Evolutionary conservation across 2,113 vertebrate genomes (phyloP), one percentile per base, ranked within the genome.

Genomic region (Litocranius walleri): DNA sequence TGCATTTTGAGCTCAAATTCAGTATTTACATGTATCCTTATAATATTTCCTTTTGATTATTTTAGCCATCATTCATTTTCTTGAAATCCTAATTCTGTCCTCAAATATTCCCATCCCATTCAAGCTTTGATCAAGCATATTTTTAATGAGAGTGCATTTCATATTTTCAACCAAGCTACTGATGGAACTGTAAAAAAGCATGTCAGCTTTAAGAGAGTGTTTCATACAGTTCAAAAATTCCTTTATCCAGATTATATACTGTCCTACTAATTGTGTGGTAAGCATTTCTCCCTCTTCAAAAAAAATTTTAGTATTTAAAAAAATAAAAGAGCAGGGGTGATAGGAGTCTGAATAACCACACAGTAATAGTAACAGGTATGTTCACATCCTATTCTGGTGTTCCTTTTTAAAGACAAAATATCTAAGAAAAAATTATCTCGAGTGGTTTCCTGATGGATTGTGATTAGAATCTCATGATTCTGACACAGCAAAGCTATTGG

Each of bases 31-130:
- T 62, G 48, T 30, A 43, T 40, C 9, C 25, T 52, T 56, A 7
- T 52, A 88, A 43, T 57, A 64, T 83, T 97, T 94, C 33, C 36
- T 54, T 43, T 94, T 92, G 40, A 86, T 94, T 94, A 61, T 71
- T 94, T 96, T 67, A 36, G 23, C 30, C 27, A 85, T 48, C n/a
- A 61, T 71, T 86, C 23, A 54, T 56, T 61, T 92, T 97, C 62
- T 25, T 59, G 11, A 96, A 86, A 36, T 90, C 43, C 6, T 33
- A 62, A 61, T 91, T 83, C 61, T 88, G 29, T 88, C 43, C 54
- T 94, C 59, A 83, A 30, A 36, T 88, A 91, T 61, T 82, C 59
- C 14, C 36, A 52, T 54, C 52, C 67, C n/a, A 10, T 90, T 57
- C n/a, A 59, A 91, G 7, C 43, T 80, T 90, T 94, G 19, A 67